Conservation (phyloP, 2,113 vertebrate genomes). For the Tupaia tana region DNA sequence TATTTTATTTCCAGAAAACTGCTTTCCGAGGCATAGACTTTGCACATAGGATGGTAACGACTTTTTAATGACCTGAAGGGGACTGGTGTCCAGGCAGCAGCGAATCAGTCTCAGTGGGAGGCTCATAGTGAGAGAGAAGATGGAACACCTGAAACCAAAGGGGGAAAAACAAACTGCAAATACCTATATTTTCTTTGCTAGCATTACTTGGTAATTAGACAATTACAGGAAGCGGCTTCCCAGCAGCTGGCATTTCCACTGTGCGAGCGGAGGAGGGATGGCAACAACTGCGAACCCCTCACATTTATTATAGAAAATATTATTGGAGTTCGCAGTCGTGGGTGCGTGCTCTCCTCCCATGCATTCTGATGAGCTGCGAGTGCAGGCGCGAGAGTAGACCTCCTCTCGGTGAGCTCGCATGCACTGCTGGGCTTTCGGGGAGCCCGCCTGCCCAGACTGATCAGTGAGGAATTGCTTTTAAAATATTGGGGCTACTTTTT, state of each 20-base stretch:
- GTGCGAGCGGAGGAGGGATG: constrained; percentile 34
- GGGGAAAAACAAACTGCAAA: constrained; percentile 62
- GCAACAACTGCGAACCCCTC: constrained; percentile 21
- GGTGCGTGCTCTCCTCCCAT: background rate
- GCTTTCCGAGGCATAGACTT: constrained; percentile 64
- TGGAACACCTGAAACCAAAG: constrained; percentile 74
- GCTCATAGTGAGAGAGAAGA: constrained; percentile 51
- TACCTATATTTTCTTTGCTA: constrained; percentile 69
- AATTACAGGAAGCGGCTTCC: constrained; percentile 72
- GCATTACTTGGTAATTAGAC: constrained; percentile 75
- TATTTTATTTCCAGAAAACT: constrained; percentile 68
- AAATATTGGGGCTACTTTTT: background rate
- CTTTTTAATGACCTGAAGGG: constrained; percentile 80
- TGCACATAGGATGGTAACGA: constrained; percentile 70
- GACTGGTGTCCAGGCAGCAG: constrained; percentile 70
- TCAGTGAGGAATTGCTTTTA: background rate
- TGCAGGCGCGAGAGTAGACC: background rate
- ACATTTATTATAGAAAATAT: background rate
- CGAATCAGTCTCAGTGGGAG: constrained; percentile 68
- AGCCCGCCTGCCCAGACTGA: background rate
- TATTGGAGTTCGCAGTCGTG: background rate
- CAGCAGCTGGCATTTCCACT: constrained; percentile 67
- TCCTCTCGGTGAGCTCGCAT: background rate
- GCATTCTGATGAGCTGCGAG: background rate
- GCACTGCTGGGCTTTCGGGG: background rate